phyloP scores from a whole-genome alignment of 2,113 vertebrate species.

The Edolisoma coerulescens region DNA sequence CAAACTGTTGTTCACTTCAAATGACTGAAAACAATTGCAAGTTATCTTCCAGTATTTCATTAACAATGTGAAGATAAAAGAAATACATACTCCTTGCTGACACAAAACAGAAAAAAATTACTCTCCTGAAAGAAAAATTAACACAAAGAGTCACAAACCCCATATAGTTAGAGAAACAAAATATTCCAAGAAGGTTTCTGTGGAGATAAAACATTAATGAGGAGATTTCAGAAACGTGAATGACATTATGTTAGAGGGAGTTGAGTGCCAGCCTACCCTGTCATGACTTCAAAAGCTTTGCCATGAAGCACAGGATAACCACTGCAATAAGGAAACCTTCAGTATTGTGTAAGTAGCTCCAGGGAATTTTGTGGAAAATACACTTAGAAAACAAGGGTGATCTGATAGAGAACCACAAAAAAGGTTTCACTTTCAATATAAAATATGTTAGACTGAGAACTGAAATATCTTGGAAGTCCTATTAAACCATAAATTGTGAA shows the following conservation, averaged over 20 bases:
- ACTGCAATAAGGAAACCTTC: background rate
- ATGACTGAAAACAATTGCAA: background rate
- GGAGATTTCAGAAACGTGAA: background rate
- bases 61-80: background rate
- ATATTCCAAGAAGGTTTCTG: background rate
- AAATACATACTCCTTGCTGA: background rate
- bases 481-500: background rate
- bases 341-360: background rate
- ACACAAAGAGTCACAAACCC: background rate
- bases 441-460: background rate
- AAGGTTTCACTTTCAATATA: background rate
- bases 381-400: background rate
- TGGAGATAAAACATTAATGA: background rate
- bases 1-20: background rate
- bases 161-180: background rate
- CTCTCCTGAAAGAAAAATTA: background rate
- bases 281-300: rapidly evolving
- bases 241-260: background rate
- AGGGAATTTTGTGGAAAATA: background rate
- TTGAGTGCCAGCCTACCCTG: background rate
- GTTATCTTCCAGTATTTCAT: background rate
- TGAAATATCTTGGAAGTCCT: background rate
- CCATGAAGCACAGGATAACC: background rate
- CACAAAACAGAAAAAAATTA: background rate
- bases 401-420: background rate